Evolutionary conservation across 2,113 vertebrate genomes (phyloP), one percentile per base, ranked within the genome.

Genomic region (Odocoileus virginianus): DNA sequence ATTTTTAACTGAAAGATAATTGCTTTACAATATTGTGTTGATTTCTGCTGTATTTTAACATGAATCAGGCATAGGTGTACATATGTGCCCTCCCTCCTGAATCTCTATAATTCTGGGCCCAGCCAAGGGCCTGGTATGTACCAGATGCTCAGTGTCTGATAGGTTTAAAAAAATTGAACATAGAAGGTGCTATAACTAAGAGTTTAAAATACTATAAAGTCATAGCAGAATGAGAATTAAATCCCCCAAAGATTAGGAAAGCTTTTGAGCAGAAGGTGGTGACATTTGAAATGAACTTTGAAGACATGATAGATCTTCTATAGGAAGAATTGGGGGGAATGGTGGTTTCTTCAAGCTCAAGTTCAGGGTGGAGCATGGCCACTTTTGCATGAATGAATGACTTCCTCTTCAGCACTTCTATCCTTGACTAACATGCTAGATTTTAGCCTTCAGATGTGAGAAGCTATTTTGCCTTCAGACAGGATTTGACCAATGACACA

Each of bases 151-250:
- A 79, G 8, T 67, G 50, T 78, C 76, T 91, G 17, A 83, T 97
- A 87, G 6, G 23, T 79, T 88, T 88, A 36, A 57, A 9, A 57
- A 67, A 94, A 94, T 13, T 84, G 47, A 96, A 84, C 43, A 13
- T 84, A 17, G 14, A 87, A 45, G 13, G 50, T 45, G 7, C 11
- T 88, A 78, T 45, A 91, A 55, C 27, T 76, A 23, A 28, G 57
- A 83, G 27, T 45, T 91, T 84, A 96, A 96, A 96, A 17, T 92
- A 91, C 16, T 84, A 84, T 79, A 43, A 96, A 78, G 55, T 23
- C n/a, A 43, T 16, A 78, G 7, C 2, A 23, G 13, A 87, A 82
- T 47, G 61, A 83, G 64, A 45, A n/a, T 55, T 76, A 74, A 94
- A 76, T 78, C 40, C 50, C 16, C 9, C 52, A 45, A 90, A 54